Percentiles rank a stretch among this genome's conserved stretches.
These are phyloP conservation scores for Chironomus tepperi DNA, from an alignment of 1,140 invertebrate species.

Conservation along the genomic window DNA sequence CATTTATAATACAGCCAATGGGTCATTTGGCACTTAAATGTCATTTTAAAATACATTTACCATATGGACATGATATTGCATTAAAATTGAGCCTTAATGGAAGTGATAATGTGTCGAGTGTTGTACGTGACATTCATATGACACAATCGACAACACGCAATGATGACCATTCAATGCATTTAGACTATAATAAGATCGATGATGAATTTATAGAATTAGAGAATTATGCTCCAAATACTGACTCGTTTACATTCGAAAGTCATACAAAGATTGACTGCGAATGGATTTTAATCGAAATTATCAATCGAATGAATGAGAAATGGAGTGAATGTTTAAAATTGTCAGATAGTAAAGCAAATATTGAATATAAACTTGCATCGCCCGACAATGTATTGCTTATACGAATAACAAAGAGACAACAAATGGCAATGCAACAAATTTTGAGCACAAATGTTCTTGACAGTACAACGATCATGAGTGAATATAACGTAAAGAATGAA, in stretches of 20 bases:
- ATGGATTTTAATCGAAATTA: conserved; percentile 4
- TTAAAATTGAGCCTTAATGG: conserved; percentile 39
- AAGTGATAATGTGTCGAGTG: not conserved
- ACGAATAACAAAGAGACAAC: not conserved
- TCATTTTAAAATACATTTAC: conserved; percentile 52
- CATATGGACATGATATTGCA: conserved; percentile 51
- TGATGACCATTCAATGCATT: not conserved
- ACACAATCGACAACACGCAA: not conserved
- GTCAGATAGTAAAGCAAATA: not conserved
- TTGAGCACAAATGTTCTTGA: no score
- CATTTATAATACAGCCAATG: conserved; percentile 47
- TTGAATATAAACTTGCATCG: not conserved
- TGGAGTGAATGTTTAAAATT: not conserved
- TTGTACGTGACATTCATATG: not conserved
- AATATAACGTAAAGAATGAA: not conserved
- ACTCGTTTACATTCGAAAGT: not conserved
- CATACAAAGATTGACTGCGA: not conserved
- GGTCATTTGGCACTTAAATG: conserved; percentile 43
- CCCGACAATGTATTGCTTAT: conserved; percentile 13
- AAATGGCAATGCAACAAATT: not conserved
- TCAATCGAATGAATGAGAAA: conserved; percentile 12
- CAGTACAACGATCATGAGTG: no score
- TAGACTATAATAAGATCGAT: conserved; percentile 10
- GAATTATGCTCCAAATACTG: not conserved
- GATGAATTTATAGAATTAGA: conserved; percentile 25